Evolutionary conservation across 2,797 vertebrate species (phyloP), one percentile per base, ranked within the genome.

Genomic region (Leptodon cayanensis): DNA sequence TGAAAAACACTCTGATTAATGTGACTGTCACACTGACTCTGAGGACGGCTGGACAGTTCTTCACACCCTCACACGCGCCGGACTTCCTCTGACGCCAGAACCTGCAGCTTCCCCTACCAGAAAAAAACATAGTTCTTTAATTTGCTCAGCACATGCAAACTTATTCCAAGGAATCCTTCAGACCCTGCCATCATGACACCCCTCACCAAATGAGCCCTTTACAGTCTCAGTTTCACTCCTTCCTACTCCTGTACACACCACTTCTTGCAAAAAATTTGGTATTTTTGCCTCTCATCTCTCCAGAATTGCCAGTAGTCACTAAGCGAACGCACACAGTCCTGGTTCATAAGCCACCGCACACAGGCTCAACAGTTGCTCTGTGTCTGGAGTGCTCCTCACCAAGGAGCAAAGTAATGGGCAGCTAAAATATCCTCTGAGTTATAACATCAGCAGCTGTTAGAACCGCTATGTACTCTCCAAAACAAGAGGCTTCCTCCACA

Each of bases 311-410:
- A 63, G 33, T 0, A 11, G 16, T 16, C 19, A 1, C 7, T 7
- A 8, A 42, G 24, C 0, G 3, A 76, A 40, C 0, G 0, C 0
- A 2, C 1, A 0, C 0, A 2, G 44, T 25, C 37, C 70, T 21
- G 55, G 62, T 26, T 37, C 28, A 8, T 2, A 52, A 57, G 29
- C 3, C 61, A 52, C 69, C 1, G 0, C 52, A 11, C 2, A 0
- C 14, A 42, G 58, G 31, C 17, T 10, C 33, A 2, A 29, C 16
- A 22, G 52, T 10, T 35, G 28, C 39, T 10, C 66, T 0, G 0
- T 1, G 13, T 33, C 13, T 17, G 26, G 55, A 40, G 9, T 77
- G 40, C 69, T 78, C 76, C 66, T 79, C 39, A 26, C 47, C 12
- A 9, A 16, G 37, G 11, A 69, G 18, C 42, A 61, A 46, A 65